Evolutionary conservation across 1,140 invertebrate species (phyloP), one percentile per base, ranked within the genome.

Genomic region (Pollicipes pollicipes): DNA sequence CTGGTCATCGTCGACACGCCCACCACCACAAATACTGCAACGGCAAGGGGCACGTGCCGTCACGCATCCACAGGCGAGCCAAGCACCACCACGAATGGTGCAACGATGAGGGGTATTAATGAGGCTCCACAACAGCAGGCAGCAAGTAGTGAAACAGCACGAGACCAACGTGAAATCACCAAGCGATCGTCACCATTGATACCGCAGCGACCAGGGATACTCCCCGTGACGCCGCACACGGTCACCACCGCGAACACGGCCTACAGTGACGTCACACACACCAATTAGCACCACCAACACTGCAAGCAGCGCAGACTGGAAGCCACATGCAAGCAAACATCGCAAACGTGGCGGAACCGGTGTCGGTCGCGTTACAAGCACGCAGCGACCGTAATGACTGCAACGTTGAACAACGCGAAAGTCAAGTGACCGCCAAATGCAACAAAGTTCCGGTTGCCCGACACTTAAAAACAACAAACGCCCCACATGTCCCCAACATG

Each of bases 11-110:
- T 90, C 78, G 92, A 95, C 0, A 92, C 90, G 13, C 94, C 94
- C 2, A 99, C 78, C 0, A 93, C 91, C 37, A 99, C 95, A 83
- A 99, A 97, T 71, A 98, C 94, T 84, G 80, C 69, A 85, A 85
- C 75, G 72, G 73, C 31, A 72, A 16, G 72, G 31, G n/a, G 71
- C 64, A 30, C 68, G n/a, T 16, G 69, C 37, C 45, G 24, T 35
- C 8, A 69, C 64, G 30, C 70, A 27, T n/a, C n/a, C n/a, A n/a
- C n/a, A n/a, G n/a, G n/a, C n/a, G n/a, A n/a, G n/a, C n/a, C n/a
- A n/a, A n/a, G n/a, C 2, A 99, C 78, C 0, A 93, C 91, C 37
- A 99, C 95, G 82, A 99, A 97, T 71, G 98, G 93, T 84, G 80
- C 69, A 85, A 85, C 75, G 72, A 73, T 30, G 70, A 16, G 72